Percentiles rank a stretch among this genome's conserved stretches.
These are phyloP conservation scores for Kuschelorhynchus macadamiae DNA, from an alignment of 2,888 invertebrate species.

Conservation along the genomic window DNA sequence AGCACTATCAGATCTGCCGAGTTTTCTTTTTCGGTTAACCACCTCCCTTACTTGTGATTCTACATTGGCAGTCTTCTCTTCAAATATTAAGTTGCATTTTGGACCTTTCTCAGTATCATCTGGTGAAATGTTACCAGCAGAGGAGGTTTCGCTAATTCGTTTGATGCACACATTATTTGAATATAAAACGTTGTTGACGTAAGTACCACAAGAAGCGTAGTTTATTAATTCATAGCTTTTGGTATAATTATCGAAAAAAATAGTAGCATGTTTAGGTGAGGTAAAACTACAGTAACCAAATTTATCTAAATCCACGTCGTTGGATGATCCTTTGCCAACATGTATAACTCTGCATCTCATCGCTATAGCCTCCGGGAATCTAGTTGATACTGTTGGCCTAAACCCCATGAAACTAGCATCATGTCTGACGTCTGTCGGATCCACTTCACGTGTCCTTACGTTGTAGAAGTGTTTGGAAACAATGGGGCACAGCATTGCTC, in stretches of 20 bases:
- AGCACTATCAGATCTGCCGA: slow-evolving; percentile 57
- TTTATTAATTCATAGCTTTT: slow-evolving; percentile 92
- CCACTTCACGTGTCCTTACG: slow-evolving; percentile 65
- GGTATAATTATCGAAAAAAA: slow-evolving; percentile 90
- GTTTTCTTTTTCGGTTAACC: slow-evolving; percentile 70
- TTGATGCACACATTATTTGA: slow-evolving; percentile 76
- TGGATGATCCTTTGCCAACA: slow-evolving; percentile 78
- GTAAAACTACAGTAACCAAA: slow-evolving; percentile 81
- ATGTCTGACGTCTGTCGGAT: slow-evolving; percentile 65
- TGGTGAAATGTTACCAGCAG: slow-evolving; percentile 28
- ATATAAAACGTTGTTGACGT: slow-evolving; percentile 90
- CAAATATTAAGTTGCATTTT: slow-evolving; percentile 22
- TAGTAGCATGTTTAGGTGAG: slow-evolving; percentile 83
- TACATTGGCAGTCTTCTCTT: slow-evolving; percentile 43
- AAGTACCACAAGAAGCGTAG: slow-evolving; percentile 91
- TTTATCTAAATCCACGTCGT: slow-evolving; percentile 74
- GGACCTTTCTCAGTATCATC: slow-evolving; percentile 15
- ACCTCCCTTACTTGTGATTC: slow-evolving; percentile 69
- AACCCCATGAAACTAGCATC: slow-evolving; percentile 68
- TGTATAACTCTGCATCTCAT: slow-evolving; percentile 81
- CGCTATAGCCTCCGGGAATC: slow-evolving; percentile 69
- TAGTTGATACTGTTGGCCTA: slow-evolving; percentile 65
- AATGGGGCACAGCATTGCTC: slow-evolving; percentile 78
- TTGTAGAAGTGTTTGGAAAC: slow-evolving; percentile 70
- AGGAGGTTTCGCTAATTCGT: slow-evolving; percentile 49